Evolutionary conservation across 2,888 invertebrate species (phyloP).

Genomic region (Andrena fulva): DNA sequence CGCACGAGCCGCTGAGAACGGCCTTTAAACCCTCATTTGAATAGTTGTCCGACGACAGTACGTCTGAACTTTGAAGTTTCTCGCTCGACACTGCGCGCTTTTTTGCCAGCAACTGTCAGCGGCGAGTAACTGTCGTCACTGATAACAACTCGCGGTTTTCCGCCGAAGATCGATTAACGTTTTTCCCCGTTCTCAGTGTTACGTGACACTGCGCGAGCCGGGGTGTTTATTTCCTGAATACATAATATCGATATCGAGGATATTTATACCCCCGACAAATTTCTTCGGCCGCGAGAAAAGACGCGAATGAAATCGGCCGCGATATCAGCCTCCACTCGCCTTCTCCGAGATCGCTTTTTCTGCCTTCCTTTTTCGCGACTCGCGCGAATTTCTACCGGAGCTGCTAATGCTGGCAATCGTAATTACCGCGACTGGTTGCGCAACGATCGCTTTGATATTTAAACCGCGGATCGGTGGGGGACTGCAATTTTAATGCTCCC

Average conservation of each 20-base stretch:
- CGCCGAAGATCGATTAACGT: background rate
- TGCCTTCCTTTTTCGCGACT: background rate
- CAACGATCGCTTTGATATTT: conserved; percentile 30
- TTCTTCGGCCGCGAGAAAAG: too few relatives aligned
- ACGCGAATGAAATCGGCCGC: background rate
- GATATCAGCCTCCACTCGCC: conserved; percentile 26
- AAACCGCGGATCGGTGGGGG: background rate
- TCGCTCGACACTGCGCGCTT: background rate
- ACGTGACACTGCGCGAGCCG: too few relatives aligned
- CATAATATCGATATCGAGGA: too few relatives aligned
- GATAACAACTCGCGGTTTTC: background rate
- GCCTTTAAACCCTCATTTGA: conserved; percentile 65
- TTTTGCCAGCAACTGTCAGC: background rate
- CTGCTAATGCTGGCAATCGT: conserved; percentile 17
- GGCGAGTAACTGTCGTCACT: background rate
- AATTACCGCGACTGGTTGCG: conserved; percentile 25
- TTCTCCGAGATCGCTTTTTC: conserved; percentile 4
- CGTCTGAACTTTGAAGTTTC: conserved; percentile 57
- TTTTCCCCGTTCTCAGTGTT: too few relatives aligned
- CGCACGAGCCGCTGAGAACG: conserved; percentile 16
- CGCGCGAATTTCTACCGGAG: background rate
- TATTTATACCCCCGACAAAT: too few relatives aligned
- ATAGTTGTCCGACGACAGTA: conserved; percentile 44
- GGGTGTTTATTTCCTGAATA: too few relatives aligned
- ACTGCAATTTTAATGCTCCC: background rate